Conservation (phyloP, 2,888 invertebrate genomes). For the Aelia acuminata region DNA sequence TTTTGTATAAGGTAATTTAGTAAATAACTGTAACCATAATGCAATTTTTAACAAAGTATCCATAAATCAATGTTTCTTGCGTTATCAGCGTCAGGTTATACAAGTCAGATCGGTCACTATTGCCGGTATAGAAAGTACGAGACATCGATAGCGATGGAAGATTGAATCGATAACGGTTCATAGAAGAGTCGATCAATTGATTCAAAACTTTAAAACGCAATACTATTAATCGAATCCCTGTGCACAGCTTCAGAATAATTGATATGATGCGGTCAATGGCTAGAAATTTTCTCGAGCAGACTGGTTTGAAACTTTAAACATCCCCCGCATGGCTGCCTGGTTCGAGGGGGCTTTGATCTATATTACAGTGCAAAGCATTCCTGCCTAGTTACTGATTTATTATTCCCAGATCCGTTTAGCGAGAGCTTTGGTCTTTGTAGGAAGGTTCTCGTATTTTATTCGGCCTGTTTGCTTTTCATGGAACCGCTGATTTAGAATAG, state of each 20-base stretch:
- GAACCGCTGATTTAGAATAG: background rate
- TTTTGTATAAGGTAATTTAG: too few species aligned
- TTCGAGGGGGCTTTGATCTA: background rate
- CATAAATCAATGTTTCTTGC: too few species aligned
- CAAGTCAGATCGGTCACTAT: too few species aligned
- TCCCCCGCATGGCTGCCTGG: background rate
- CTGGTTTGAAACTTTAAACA: slow-evolving; percentile 1
- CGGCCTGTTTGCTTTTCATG: background rate
- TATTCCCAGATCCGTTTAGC: slow-evolving; percentile 10
- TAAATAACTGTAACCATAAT: too few species aligned
- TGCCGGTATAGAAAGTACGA: too few species aligned
- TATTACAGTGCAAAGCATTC: background rate
- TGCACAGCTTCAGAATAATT: background rate
- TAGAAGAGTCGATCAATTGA: too few species aligned
- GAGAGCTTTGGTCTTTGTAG: slow-evolving; percentile 9
- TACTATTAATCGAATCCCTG: background rate
- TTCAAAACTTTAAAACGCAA: too few species aligned
- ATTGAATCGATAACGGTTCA: too few species aligned
- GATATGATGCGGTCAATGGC: background rate
- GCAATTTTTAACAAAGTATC: too few species aligned
- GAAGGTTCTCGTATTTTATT: background rate
- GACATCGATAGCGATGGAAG: too few species aligned
- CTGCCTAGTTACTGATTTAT: background rate
- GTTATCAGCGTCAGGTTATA: too few species aligned
- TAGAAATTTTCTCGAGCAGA: background rate